These are phyloP conservation scores for Callocephalon fimbriatum DNA, from an alignment of 2,113 vertebrate genomes.

Conservation along the genomic window DNA sequence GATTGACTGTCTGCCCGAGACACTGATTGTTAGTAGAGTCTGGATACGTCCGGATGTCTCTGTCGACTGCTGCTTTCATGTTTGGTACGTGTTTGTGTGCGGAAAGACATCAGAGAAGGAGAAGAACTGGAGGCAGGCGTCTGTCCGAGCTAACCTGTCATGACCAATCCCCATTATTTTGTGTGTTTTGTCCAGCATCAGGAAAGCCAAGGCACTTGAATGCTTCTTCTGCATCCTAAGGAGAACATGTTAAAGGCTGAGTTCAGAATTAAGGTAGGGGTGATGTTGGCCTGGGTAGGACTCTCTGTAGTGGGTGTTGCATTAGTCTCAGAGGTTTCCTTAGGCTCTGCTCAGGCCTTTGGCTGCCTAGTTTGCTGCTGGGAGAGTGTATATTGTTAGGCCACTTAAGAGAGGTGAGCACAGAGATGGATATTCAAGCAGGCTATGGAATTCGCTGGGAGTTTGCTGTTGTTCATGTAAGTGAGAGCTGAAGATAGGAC, in stretches of 20 bases:
- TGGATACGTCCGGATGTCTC: constrained; percentile 66
- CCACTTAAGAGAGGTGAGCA: not conserved
- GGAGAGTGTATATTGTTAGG: not conserved
- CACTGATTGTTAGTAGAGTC: constrained; percentile 73
- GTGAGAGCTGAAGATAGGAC: not conserved
- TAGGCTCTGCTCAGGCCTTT: not conserved
- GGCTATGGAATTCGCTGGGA: not conserved
- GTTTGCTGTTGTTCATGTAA: not conserved
- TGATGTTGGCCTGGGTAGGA: not conserved
- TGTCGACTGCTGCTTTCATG: constrained; percentile 61
- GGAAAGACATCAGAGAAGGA: constrained; percentile 50
- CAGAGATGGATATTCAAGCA: not conserved
- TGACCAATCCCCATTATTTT: not conserved
- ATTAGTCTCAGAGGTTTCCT: not conserved
- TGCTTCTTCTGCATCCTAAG: not conserved
- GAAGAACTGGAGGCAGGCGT: constrained; percentile 41
- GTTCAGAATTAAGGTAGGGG: not conserved
- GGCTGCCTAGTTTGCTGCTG: not conserved
- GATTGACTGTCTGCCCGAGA: constrained; percentile 74
- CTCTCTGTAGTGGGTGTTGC: not conserved
- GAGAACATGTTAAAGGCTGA: not conserved
- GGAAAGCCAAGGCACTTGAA: not conserved
- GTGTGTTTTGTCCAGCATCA: not conserved
- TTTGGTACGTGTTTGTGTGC: constrained; percentile 55
- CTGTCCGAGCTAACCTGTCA: not conserved